Evolutionary conservation across 2,797 vertebrate species (phyloP).

Genomic region (Pangasius djambal): DNA sequence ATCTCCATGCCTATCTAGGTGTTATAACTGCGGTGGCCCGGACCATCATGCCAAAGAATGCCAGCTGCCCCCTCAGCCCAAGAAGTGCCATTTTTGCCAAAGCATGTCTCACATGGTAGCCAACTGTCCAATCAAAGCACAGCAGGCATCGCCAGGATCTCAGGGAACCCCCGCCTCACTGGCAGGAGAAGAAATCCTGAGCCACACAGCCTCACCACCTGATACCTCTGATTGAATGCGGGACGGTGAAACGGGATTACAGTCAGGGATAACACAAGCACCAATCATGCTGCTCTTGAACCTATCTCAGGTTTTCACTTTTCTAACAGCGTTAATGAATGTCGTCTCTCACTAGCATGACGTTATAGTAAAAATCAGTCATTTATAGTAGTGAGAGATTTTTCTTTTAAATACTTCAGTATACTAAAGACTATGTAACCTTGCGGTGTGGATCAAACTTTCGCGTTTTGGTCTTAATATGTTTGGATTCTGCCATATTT

Average conservation of each 20-base stretch:
- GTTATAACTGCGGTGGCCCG: slow-evolving; percentile 95
- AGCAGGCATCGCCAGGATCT: slow-evolving; percentile 85
- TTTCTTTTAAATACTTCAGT: background rate
- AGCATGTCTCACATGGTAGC: slow-evolving; percentile 97
- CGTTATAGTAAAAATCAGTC: slow-evolving; percentile 25
- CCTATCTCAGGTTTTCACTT: slow-evolving; percentile 69
- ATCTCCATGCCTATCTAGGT: slow-evolving; percentile 71
- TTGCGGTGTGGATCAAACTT: background rate
- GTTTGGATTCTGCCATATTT: background rate
- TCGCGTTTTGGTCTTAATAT: background rate
- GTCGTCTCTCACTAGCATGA: slow-evolving; percentile 33
- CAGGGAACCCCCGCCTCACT: slow-evolving; percentile 83
- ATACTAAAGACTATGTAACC: background rate
- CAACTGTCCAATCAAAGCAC: slow-evolving; percentile 89
- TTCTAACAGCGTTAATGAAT: slow-evolving; percentile 56
- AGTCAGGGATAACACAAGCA: slow-evolving; percentile 57
- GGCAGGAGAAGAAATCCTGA: slow-evolving; percentile 78
- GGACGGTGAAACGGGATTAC: slow-evolving; percentile 34
- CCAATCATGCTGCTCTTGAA: slow-evolving; percentile 62
- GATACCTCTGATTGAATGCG: slow-evolving; percentile 67
- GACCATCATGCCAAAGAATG: slow-evolving; percentile 99
- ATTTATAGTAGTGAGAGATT: slow-evolving; percentile 19
- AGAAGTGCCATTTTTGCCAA: slow-evolving; percentile 99
- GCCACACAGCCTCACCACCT: slow-evolving; percentile 66
- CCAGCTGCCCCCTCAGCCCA: slow-evolving; percentile 94